Base-by-base conservation (phyloP, 2,113 vertebrate genomes). In the Scophthalmus maximus region DNA sequence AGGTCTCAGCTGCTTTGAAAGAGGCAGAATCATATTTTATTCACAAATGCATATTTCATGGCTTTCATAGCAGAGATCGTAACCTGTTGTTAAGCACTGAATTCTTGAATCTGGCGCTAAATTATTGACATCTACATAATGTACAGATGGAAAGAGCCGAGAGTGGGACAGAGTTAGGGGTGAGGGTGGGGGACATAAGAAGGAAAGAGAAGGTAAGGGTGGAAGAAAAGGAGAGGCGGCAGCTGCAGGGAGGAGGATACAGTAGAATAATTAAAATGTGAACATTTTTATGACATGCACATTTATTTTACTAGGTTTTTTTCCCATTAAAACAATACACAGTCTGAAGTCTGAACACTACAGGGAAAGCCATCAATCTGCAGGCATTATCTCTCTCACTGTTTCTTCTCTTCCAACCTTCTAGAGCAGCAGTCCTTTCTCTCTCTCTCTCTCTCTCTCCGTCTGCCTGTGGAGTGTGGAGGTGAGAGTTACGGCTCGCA, bases 111-210 rank as follows among this genome's bases (percentile, higher is more conserved):
- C 82, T 76, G 26, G 23, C 42, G 76, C 60, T 89, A 75, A 87
- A 92, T 92, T 89, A 91, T 87, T 92, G 87, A 91, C 88, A 78
- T 82, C 83, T 80, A 89, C 85, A 90, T 90, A 86, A 87, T 83
- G 70, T 85, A 73, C 80, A 80, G 78, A 71, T 46, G 69, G 83
- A 56, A 18, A 12, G 27, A 23, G 46, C 18, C 44, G 12, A 56
- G 22, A n/a, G 17, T 32, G 10, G 18, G 38, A 27, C 34, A 8
- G 30, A 30, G 30, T n/a, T n/a, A n/a, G 14, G 68, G 29, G 27
- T 22, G 26, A 47, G 38, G 40, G 46, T 11, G 7, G 3, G 11
- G 12, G 36, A 12, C 0, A 14, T 10, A 36, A 26, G 9, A 32
- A 64, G 29, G 34, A 18, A 29, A 64, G 11, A 14, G 22, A 61